These are phyloP conservation scores for Pristionchus exspectatus DNA, from an alignment of 2,888 invertebrate genomes.

Conservation along the genomic window DNA sequence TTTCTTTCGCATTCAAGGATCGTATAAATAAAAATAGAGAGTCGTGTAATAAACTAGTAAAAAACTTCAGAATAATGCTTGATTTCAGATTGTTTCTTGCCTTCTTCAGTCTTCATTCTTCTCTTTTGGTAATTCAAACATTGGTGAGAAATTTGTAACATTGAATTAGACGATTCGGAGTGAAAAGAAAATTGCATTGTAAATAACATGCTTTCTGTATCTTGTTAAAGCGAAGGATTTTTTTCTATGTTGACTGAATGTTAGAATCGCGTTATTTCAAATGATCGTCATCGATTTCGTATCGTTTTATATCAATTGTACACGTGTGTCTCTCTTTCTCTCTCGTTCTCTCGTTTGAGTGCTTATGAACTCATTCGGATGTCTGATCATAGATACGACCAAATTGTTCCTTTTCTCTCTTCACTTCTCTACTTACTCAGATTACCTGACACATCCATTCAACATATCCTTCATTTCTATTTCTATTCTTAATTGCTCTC, in stretches of 20 bases:
- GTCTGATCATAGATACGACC: background rate
- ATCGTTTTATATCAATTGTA: too few species aligned
- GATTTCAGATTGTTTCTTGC: background rate
- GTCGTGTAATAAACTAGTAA: background rate
- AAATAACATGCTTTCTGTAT: background rate
- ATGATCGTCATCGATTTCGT: too few species aligned
- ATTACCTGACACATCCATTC: background rate
- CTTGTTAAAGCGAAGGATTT: too few species aligned
- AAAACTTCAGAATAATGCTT: background rate
- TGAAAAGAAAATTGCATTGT: background rate
- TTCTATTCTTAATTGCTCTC: background rate
- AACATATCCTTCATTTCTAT: background rate
- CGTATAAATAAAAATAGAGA: background rate
- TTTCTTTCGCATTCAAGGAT: background rate
- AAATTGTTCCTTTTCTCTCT: background rate
- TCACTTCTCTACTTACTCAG: background rate
- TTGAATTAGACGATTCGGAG: background rate
- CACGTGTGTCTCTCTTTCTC: too few species aligned
- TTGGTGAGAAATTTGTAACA: background rate
- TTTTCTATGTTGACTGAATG: too few species aligned
- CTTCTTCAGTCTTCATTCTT: background rate
- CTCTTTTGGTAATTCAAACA: background rate
- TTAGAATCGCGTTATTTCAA: too few species aligned
- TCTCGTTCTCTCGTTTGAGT: background rate
- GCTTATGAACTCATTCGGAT: background rate